A percentile compares a stretch with the other conserved stretches of the same genome.
Evolutionary conservation across 2,797 vertebrate genomes (phyloP).

Genomic region (Pseudomugil tenellus): DNA sequence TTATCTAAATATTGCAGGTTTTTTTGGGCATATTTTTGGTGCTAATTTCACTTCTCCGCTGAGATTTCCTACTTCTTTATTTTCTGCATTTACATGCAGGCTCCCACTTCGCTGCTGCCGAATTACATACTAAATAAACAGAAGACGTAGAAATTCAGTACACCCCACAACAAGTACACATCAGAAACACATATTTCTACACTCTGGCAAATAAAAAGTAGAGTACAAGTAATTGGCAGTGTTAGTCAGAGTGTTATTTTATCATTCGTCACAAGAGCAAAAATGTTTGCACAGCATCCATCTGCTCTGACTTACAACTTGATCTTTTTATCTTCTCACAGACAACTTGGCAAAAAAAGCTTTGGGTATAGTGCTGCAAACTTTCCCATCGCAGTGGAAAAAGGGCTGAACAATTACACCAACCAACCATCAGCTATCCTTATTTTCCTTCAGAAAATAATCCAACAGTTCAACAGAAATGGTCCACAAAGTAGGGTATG

Average conservation of each 20-base stretch:
- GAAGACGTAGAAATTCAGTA: background rate
- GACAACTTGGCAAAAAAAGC: background rate
- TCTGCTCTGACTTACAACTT: background rate
- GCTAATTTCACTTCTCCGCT: slow-evolving; percentile 19
- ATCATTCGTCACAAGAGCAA: background rate
- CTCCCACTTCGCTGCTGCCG: background rate
- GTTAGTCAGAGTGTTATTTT: background rate
- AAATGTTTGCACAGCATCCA: background rate
- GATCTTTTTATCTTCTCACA: background rate
- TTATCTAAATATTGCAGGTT: slow-evolving; percentile 39
- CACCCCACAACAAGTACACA: fast-evolving
- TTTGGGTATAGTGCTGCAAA: background rate
- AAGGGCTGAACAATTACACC: background rate
- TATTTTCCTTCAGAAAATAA: background rate
- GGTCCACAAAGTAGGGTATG: background rate
- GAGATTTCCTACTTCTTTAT: slow-evolving; percentile 37
- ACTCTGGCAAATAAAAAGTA: background rate
- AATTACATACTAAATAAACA: background rate
- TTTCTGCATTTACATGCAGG: slow-evolving; percentile 30
- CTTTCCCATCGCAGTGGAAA: background rate
- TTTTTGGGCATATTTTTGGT: slow-evolving; percentile 42
- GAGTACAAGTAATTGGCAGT: background rate
- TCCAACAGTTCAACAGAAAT: background rate
- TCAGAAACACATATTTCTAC: background rate
- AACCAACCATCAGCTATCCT: background rate